Conservation (phyloP, 2,797 vertebrate genomes). For the Strix occidentalis region DNA sequence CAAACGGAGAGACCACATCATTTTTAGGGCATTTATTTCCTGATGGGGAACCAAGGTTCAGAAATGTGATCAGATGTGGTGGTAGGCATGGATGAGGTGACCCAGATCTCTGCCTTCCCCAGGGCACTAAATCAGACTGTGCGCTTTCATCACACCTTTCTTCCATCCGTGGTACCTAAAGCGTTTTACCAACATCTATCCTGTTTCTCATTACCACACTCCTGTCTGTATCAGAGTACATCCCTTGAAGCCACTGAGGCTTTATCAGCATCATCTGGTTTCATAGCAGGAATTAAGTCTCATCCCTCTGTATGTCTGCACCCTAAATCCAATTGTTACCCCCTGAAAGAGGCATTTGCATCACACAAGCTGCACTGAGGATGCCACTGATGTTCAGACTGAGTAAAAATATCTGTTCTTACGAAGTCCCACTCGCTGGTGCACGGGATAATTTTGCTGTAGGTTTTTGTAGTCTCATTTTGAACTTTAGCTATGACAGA, state of each 20-base stretch:
- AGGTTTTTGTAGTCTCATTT: background rate
- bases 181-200: background rate
- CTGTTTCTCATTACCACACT: background rate
- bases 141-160: background rate
- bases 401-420: background rate
- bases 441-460: background rate
- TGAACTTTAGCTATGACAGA: background rate
- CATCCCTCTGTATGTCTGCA: background rate
- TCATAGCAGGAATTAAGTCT: background rate
- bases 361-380: background rate
- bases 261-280: background rate
- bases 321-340: background rate
- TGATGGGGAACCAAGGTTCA: background rate
- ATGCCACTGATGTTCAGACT: background rate
- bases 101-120: slow-evolving; percentile 24
- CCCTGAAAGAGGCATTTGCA: background rate
- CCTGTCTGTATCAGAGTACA: background rate
- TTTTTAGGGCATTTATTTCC: slow-evolving; percentile 35
- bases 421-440: background rate
- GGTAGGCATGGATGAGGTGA: slow-evolving; percentile 16
- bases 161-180: background rate
- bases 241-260: background rate
- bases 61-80: slow-evolving; percentile 4
- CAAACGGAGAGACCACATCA: background rate
- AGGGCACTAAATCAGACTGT: background rate